Evolutionary conservation across 2,113 vertebrate species (phyloP), one percentile per base, ranked within the genome.

Genomic region (Aplodontia rufa): DNA sequence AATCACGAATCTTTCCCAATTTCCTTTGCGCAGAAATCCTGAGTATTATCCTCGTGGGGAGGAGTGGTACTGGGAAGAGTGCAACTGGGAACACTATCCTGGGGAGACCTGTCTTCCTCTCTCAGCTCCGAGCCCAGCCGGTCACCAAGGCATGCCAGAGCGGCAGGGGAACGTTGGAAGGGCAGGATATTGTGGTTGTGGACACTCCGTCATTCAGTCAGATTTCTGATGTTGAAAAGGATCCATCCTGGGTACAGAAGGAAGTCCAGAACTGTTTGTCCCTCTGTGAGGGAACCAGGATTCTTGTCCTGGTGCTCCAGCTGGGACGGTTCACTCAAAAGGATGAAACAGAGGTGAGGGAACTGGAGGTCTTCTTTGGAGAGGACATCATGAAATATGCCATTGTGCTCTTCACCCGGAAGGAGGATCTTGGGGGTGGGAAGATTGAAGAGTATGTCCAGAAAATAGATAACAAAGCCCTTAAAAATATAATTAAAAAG

Each of bases 71-170:
- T 0, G 95, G 96, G 0, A 97, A 97, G 78, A 96, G 95, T 0
- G 95, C 96, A 0, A 82, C 93, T 0, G 95, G 96, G 7, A 97
- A 96, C 78, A 89, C 82, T 9, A 74, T 97, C 45, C 68, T 97
- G 0, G 74, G 86, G 35, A 40, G 0, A 0, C 0, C 6, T 0
- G 2, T 0, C 49, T 96, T 97, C 68, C 0, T 0, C 6, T 92
- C 97, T 30, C 42, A 2, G 35, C 74, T 95, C 1, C 8, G 1
- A 4, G 32, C n/a, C 1, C 89, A 86, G 55, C 30, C 40, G 0
- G 51, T 94, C 40, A 97, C 96, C 37, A 8, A 0, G 30, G 47
- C 0, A 0, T 93, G 45, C 64, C 62, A 94, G 66, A n/a, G 2
- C 0, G 22, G 8, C 45, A 16, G 6, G 1, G 64, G 3, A 10